Evolutionary conservation across 92 coral and sea anemone species (phyloP), one percentile per base, ranked within the genome.

Genomic region (Zoanthus solanderi): DNA sequence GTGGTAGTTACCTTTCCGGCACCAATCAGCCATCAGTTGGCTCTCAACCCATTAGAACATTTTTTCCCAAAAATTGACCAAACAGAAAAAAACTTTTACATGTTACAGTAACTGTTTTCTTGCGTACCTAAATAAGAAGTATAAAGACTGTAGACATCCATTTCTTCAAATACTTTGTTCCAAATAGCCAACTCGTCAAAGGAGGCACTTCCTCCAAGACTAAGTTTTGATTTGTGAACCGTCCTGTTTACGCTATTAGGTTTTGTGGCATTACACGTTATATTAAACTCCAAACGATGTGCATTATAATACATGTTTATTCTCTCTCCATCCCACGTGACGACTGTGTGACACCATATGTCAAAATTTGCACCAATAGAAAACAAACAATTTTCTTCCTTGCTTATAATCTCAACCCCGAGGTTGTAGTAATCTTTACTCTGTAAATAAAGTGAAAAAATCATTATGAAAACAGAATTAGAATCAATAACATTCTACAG

Each of bases 111-210:
- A 23, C 23, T 23, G 23, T 58, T 14, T 17, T 6, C 6, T 74
- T 45, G 17, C 78, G 5, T 60, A 79, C 84, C 74, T 79, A 5
- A 17, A 34, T 79, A 79, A 9, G 84, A 79, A 10, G 16, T 79
- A n/a, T 44, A 79, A 9, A 79, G 74, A 2, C 63, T 7, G 10
- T 16, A 42, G 12, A 79, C 28, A 28, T 42, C n/a, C 17, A 1
- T 15, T 6, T n/a, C 29, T 42, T 45, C 56, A 1, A 79, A 65
- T 0, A 45, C 73, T 28, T 79, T 79, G 15, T 37, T 45, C 84
- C 84, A 79, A 28, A 79, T 60, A 61, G 58, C 84, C 14, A 79
- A 16, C 9, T 79, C 84, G 56, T 79, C 84, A 18, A 17, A 65
- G 14, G 42, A 15, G 14, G 74, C 74, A 29, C 3, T 28, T 63